phyloP scores from a whole-genome alignment of 2,888 invertebrate genomes.

The Agrochola lychnidis region DNA sequence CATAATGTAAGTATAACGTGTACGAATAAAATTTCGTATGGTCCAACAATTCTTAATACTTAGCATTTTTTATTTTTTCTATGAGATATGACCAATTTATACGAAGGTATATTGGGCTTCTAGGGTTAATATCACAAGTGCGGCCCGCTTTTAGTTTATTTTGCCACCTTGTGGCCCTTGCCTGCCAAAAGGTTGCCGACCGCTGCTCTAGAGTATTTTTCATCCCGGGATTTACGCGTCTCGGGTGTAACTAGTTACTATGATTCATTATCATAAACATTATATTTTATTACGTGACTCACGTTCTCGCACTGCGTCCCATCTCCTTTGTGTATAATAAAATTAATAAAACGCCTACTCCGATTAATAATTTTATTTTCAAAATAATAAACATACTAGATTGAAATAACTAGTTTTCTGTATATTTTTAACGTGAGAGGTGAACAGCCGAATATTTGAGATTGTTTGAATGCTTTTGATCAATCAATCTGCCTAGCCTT shows the following conservation, averaged over 20 bases:
- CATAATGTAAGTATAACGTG: no score
- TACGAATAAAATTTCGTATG: no score
- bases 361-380: slow-evolving; percentile 49
- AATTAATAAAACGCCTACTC: slow-evolving; percentile 53
- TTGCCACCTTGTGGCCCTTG: no score
- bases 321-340: slow-evolving; percentile 50
- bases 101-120: no score
- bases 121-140: no score
- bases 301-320: slow-evolving; percentile 1
- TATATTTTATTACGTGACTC: slow-evolving; percentile 13
- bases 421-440: slow-evolving; percentile 28
- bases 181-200: no score
- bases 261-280: not conserved
- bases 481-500: no score
- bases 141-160: no score
- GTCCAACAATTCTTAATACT: no score
- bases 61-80: no score
- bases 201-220: not conserved
- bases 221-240: not conserved
- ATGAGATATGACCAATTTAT: no score
- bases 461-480: not conserved
- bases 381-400: slow-evolving; percentile 34
- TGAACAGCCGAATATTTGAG: slow-evolving; percentile 7
- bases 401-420: not conserved
- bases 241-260: not conserved